phyloP scores from a whole-genome alignment of 1,140 invertebrate species.

The Atta colombica region DNA sequence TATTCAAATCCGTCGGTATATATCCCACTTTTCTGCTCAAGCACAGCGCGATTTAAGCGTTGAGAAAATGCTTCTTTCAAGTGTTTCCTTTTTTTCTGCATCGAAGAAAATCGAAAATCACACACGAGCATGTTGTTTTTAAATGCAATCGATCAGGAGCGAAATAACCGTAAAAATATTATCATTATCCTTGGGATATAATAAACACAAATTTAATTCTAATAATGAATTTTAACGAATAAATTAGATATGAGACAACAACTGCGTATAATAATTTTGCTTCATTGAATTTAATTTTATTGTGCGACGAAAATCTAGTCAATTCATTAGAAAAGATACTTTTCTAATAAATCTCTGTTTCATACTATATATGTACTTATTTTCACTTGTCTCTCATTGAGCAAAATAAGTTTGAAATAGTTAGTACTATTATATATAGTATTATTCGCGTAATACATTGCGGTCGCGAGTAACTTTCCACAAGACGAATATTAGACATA shows the following conservation, averaged over 20 bases:
- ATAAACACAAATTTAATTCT: not conserved
- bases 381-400: not conserved
- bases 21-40: slow-evolving; percentile 31
- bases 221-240: not conserved
- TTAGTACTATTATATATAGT: not conserved
- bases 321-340: slow-evolving; percentile 3
- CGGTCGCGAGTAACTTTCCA: slow-evolving; percentile 16
- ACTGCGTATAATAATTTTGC: not conserved
- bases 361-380: not conserved
- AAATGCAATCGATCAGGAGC: not conserved
- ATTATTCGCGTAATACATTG: slow-evolving; percentile 7
- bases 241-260: not conserved
- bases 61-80: not conserved
- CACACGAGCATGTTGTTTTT: not conserved
- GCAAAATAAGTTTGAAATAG: not conserved
- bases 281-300: not conserved
- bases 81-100: not conserved
- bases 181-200: not conserved
- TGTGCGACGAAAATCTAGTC: not conserved
- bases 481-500: slow-evolving; percentile 26
- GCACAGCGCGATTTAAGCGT: slow-evolving; percentile 13
- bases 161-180: too few species aligned
- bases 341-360: not conserved
- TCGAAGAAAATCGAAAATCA: not conserved
- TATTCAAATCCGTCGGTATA: slow-evolving; percentile 68